These are phyloP conservation scores for Drosophila grimshawi DNA, from an alignment of 1,140 invertebrate species.

Conservation along the genomic window DNA sequence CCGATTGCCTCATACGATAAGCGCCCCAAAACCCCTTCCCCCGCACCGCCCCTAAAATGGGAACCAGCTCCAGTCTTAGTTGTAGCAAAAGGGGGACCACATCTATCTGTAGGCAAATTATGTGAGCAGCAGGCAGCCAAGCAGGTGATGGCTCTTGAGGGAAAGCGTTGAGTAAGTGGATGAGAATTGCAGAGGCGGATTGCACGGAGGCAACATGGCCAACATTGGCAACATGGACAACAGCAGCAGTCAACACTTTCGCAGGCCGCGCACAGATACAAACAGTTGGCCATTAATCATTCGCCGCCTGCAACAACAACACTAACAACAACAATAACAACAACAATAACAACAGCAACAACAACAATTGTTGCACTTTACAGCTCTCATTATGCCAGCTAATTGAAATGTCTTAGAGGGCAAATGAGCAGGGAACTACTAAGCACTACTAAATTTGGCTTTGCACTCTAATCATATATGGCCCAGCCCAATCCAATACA, in stretches of 20 bases:
- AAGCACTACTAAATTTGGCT: too few species aligned
- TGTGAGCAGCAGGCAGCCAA: constrained; percentile 16
- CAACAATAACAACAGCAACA: background rate
- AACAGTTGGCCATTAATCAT: constrained; percentile 56
- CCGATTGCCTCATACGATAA: constrained; percentile 41
- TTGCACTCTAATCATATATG: too few species aligned
- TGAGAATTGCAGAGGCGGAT: background rate
- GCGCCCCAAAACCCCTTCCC: background rate
- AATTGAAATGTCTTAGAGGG: constrained; percentile 55
- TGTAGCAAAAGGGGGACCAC: background rate
- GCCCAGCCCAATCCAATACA: too few species aligned
- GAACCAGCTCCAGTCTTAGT: background rate
- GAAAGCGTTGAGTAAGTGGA: background rate
- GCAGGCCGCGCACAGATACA: constrained; percentile 31
- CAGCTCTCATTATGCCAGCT: constrained; percentile 52
- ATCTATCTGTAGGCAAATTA: constrained; percentile 51
- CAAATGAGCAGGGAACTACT: too few species aligned
- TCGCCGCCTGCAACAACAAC: constrained; percentile 41
- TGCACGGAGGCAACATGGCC: background rate
- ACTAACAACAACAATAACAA: background rate
- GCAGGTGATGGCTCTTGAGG: constrained; percentile 23
- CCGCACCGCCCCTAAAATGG: background rate
- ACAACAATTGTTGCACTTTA: constrained; percentile 32
- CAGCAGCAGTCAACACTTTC: constrained; percentile 52
- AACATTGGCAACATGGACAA: background rate